A percentile compares a stretch with the other conserved stretches of the same genome.
Conservation (phyloP, 2,797 vertebrate species). For the Diglossa cyanea region DNA sequence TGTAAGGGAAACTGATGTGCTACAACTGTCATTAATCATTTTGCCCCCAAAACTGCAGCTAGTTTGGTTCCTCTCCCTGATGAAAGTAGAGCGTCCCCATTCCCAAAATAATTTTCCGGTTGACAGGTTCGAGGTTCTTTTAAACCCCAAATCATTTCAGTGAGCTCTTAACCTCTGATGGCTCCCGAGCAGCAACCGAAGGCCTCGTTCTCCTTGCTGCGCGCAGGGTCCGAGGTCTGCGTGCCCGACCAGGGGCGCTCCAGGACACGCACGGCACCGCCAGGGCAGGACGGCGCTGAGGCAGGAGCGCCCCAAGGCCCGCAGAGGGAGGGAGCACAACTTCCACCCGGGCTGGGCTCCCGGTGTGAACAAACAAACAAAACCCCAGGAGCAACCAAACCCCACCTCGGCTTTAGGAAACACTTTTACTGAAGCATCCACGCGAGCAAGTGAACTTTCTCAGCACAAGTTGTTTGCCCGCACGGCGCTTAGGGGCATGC, state of each 20-base stretch:
- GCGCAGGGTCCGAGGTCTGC: fast-evolving
- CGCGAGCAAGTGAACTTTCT: fast-evolving
- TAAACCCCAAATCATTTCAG: neutral
- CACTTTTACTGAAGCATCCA: fast-evolving
- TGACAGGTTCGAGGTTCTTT: neutral
- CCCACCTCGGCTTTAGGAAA: fast-evolving
- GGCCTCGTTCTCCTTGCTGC: fast-evolving
- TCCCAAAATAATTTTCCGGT: neutral
- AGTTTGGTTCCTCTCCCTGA: neutral
- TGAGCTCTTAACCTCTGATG: fast-evolving
- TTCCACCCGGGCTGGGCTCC: fast-evolving
- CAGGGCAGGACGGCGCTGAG: fast-evolving
- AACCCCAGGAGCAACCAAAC: neutral
- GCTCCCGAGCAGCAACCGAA: neutral
- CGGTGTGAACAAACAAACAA: neutral
- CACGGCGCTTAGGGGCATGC: fast-evolving
- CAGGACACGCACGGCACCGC: fast-evolving
- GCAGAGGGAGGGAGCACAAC: fast-evolving
- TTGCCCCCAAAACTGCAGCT: neutral
- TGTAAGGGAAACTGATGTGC: neutral
- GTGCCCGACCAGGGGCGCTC: fast-evolving
- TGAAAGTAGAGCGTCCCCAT: fast-evolving
- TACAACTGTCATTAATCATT: fast-evolving
- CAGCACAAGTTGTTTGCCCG: fast-evolving
- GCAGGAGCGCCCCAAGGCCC: fast-evolving